Conservation (phyloP, 2,797 vertebrate species). For the Zalophus californianus region DNA sequence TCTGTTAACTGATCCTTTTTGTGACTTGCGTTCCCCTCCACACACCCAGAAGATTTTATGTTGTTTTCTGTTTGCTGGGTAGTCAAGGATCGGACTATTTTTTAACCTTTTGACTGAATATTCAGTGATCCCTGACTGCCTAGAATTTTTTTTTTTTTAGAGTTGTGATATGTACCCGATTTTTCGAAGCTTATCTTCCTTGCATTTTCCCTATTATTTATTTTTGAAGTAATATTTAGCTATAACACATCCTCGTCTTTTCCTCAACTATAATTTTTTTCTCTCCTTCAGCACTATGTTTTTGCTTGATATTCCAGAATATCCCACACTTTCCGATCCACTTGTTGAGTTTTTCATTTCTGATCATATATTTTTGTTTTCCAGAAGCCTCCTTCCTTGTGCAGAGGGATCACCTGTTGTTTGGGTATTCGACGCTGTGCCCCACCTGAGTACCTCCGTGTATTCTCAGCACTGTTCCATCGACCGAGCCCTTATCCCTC, state of each 20-base stretch:
- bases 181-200: neutral
- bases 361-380: neutral
- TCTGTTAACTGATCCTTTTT: neutral
- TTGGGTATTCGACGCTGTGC: no score
- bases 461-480: neutral
- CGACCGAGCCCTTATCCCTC: neutral
- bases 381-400: neutral
- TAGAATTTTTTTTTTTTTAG: neutral
- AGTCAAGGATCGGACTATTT: neutral
- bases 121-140: neutral
- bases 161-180: neutral
- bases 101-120: neutral
- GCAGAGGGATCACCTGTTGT: neutral
- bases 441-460: neutral
- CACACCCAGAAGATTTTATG: neutral
- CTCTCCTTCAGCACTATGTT: neutral
- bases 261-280: neutral
- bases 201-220: neutral
- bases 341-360: neutral
- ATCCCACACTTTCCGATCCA: neutral
- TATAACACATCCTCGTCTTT: neutral
- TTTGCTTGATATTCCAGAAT: neutral
- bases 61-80: neutral
- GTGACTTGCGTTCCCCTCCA: neutral
- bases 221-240: neutral